Evolutionary conservation across 2,113 vertebrate genomes (phyloP).

Genomic region (Megaceryle maxima): DNA sequence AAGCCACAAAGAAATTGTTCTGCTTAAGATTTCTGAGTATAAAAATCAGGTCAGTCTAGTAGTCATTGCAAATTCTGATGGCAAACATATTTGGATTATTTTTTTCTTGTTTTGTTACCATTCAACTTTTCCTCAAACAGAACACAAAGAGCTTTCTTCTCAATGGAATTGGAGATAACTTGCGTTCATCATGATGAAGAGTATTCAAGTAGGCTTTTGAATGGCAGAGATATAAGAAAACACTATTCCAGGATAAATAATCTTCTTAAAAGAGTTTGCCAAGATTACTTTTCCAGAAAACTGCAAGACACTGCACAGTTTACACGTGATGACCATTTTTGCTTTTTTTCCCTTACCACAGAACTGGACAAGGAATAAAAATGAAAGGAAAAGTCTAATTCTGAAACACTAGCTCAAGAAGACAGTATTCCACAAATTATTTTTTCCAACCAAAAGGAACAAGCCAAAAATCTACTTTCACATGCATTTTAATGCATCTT

Average conservation of each 20-base stretch:
- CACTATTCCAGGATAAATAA: not conserved
- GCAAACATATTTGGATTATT: not conserved
- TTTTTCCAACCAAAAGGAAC: not conserved
- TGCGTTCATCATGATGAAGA: rapidly evolving
- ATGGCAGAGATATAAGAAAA: not conserved
- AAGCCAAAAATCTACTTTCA: not conserved
- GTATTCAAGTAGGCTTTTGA: not conserved
- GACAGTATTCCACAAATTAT: not conserved
- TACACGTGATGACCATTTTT: not conserved
- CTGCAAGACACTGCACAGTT: not conserved
- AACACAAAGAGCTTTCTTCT: not conserved
- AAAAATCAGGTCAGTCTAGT: not conserved
- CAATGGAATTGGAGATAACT: not conserved
- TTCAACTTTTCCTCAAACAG: not conserved
- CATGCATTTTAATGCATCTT: not conserved
- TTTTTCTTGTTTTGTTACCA: not conserved
- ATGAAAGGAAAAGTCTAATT: not conserved
- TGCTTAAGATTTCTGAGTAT: not conserved
- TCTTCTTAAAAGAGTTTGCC: not conserved
- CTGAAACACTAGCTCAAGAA: not conserved
- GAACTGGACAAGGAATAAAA: not conserved
- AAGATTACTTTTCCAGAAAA: not conserved
- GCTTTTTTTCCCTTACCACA: not conserved
- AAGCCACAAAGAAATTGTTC: not conserved
- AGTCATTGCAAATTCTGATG: not conserved